Evolutionary conservation across 2,797 vertebrate species (phyloP).

Genomic region (Capromys pilorides): DNA sequence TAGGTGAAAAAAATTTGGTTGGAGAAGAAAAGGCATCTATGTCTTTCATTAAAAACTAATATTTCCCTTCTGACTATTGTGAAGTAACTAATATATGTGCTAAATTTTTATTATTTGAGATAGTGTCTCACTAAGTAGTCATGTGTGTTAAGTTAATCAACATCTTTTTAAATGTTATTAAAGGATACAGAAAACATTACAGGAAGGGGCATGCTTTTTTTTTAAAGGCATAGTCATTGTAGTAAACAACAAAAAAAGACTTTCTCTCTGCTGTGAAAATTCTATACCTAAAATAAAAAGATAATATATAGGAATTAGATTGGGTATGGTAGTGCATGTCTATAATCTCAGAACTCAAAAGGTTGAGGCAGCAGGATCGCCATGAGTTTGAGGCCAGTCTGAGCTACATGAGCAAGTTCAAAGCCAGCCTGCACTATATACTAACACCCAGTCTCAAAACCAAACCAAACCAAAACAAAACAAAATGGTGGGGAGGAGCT

Average conservation of each 20-base stretch:
- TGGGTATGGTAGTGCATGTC: too few relatives aligned
- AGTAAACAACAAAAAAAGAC: constrained; percentile 1
- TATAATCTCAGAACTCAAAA: too few relatives aligned
- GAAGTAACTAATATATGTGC: neutral
- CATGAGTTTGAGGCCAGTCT: too few relatives aligned
- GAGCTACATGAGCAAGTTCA: too few relatives aligned
- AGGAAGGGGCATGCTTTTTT: neutral
- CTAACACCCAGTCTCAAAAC: too few relatives aligned
- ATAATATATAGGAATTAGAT: neutral
- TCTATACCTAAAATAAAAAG: neutral
- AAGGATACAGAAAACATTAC: neutral
- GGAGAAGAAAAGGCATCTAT: neutral
- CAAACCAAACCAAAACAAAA: too few relatives aligned
- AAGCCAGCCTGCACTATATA: too few relatives aligned
- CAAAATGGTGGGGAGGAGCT: neutral
- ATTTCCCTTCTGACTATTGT: neutral
- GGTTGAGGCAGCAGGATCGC: too few relatives aligned
- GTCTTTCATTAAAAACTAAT: neutral
- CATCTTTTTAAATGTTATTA: neutral
- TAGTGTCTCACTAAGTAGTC: too few relatives aligned
- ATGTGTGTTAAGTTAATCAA: neutral
- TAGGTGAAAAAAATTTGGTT: too few relatives aligned
- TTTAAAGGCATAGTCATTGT: neutral
- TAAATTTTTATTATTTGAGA: too few relatives aligned
- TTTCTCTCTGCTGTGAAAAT: neutral